Conservation (phyloP, 2,888 invertebrate species). For the Leistus spinibarbis region DNA sequence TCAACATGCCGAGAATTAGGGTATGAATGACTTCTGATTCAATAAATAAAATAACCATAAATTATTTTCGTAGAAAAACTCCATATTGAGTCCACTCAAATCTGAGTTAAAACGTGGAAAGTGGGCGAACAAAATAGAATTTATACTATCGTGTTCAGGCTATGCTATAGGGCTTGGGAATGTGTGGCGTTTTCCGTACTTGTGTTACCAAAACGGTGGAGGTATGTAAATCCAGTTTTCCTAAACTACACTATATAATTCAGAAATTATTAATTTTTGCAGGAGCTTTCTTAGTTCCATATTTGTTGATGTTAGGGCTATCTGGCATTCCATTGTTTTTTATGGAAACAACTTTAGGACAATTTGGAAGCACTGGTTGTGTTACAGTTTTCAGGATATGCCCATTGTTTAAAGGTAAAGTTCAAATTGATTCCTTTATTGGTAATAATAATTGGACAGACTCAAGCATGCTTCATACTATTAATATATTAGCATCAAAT, state of each 20-base stretch:
- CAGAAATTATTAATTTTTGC: conserved; percentile 45
- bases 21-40: no score
- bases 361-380: conserved; percentile 82
- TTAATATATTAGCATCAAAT: conserved; percentile 10
- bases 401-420: conserved; percentile 83
- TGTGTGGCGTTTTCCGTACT: conserved; percentile 85
- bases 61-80: no score
- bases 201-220: conserved; percentile 86
- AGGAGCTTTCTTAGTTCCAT: conserved; percentile 90
- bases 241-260: not conserved
- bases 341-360: conserved; percentile 85
- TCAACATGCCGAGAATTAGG: not conserved
- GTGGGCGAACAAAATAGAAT: conserved; percentile 79
- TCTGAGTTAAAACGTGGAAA: conserved; percentile 62
- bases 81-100: conserved; percentile 41
- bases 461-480: conserved; percentile 18
- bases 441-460: no score
- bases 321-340: conserved; percentile 89
- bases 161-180: conserved; percentile 87
- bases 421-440: not conserved
- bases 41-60: no score
- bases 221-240: conserved; percentile 60
- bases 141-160: conserved; percentile 79
- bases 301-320: conserved; percentile 77
- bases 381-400: conserved; percentile 80